phyloP scores from a whole-genome alignment of 1,140 invertebrate species.

The Bradysia coprophila region DNA sequence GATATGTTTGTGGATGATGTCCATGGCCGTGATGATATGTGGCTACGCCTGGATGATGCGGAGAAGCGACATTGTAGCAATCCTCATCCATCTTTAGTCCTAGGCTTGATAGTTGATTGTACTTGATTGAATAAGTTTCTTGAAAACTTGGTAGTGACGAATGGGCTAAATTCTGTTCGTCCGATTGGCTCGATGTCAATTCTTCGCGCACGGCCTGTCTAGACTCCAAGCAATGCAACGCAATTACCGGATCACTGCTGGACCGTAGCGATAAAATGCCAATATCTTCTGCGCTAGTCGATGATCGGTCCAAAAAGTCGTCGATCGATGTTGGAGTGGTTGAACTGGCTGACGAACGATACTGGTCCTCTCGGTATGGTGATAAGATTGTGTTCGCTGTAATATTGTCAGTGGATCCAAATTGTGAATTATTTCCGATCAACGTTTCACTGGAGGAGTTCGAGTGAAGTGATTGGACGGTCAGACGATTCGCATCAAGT shows the following conservation, averaged over 20 bases:
- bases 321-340: slow-evolving; percentile 12
- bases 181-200: slow-evolving; percentile 8
- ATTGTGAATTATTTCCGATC: slow-evolving; percentile 14
- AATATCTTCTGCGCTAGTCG: slow-evolving; percentile 7
- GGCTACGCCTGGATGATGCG: slow-evolving; percentile 29
- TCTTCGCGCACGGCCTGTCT: not conserved
- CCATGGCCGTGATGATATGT: not conserved
- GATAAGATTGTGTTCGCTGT: slow-evolving; percentile 10
- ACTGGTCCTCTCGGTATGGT: slow-evolving; percentile 20
- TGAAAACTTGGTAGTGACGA: slow-evolving; percentile 66
- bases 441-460: slow-evolving; percentile 8
- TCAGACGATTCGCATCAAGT: slow-evolving; percentile 20
- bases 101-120: slow-evolving; percentile 21
- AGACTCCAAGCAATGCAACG: slow-evolving; percentile 12
- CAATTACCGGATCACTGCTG: slow-evolving; percentile 21
- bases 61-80: slow-evolving; percentile 36
- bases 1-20: slow-evolving; percentile 6
- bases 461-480: slow-evolving; percentile 12
- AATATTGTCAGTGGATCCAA: slow-evolving; percentile 11
- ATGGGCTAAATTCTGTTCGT: slow-evolving; percentile 21
- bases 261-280: slow-evolving; percentile 17
- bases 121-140: slow-evolving; percentile 62
- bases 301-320: slow-evolving; percentile 9
- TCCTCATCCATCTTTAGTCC: slow-evolving; percentile 62
- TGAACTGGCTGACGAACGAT: slow-evolving; percentile 25